Base-by-base conservation (phyloP, 2,888 invertebrate species). In the Microdon myrmicae region DNA sequence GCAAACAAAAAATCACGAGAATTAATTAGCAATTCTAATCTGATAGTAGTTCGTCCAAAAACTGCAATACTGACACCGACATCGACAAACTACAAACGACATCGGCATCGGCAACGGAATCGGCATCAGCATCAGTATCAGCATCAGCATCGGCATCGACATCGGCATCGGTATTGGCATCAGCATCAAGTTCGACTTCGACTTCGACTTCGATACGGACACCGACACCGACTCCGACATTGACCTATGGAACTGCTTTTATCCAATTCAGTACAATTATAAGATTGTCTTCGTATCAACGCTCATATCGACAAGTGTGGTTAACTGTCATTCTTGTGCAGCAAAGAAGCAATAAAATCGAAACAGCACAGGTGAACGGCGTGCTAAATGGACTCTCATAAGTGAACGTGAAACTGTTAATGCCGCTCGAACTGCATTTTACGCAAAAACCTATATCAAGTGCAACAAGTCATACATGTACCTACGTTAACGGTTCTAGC, bases 381-480 rank as follows among this genome's bases (percentile, higher is more conserved):
- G 37, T 45, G 39, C 23, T 44, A 55, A 61, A 56, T 49, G 44
- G 35, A 35, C 55, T 61, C 49, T 20, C 44, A 55, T 48, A 61
- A 34, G 43, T 17, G 49, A 9, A 38, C 25, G 38, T n/a, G 29
- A 9, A 7, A 20, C 31, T 20, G 12, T 17, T 12, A 17, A 7
- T 25, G 16, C 28, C 31, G 31, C 29, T 7, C 55, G 23, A 39
- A 35, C 22, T 26, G n/a, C 28, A 47, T 13, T 25, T 26, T 22
- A 55, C 32, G 28, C 45, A 47, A 44, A 20, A 43, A 32, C 53
- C 43, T 39, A 38, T 47, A 47, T 59, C 59, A 53, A 59, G 51
- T 59, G 38, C 34, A 59, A 48, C 53, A 66, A 56, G 61, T 60
- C 67, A 67, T 68, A 68, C 67, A 68, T 67, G 67, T 47, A 58